phyloP scores from a whole-genome alignment of 2,888 invertebrate species.

The Caenorhabditis uteleia region DNA sequence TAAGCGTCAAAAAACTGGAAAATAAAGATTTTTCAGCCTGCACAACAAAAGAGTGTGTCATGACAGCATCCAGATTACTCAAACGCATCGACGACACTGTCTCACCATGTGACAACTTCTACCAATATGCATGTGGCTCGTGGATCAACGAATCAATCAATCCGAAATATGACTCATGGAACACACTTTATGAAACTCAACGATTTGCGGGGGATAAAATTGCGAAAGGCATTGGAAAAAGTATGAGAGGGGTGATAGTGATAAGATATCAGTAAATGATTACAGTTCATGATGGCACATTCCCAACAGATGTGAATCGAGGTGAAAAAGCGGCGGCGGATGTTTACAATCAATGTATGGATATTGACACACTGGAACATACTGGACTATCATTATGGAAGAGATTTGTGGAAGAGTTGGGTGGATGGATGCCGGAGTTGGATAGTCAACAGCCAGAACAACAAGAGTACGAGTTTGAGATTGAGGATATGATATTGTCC shows the following conservation, averaged over 20 bases:
- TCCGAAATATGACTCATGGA: slow-evolving; percentile 41
- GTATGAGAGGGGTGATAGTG: slow-evolving; percentile 5
- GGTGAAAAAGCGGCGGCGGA: slow-evolving; percentile 42
- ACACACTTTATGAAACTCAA: slow-evolving; percentile 42
- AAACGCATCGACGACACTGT: slow-evolving; percentile 15
- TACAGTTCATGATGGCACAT: slow-evolving; percentile 36
- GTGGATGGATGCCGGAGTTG: slow-evolving; percentile 49
- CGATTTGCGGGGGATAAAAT: slow-evolving; percentile 37
- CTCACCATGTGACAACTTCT: slow-evolving; percentile 41
- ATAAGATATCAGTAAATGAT: neutral
- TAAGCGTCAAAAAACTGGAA: no score
- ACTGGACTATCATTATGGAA: slow-evolving; percentile 32
- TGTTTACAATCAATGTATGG: slow-evolving; percentile 44
- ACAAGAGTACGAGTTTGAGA: slow-evolving; percentile 8
- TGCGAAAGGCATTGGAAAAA: slow-evolving; percentile 39
- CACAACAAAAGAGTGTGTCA: slow-evolving; percentile 31
- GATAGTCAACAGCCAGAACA: no score
- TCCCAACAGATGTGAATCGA: slow-evolving; percentile 22
- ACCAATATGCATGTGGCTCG: slow-evolving; percentile 45
- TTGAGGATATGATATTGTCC: slow-evolving; percentile 42
- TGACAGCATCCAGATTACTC: slow-evolving; percentile 31
- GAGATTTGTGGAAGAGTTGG: slow-evolving; percentile 32
- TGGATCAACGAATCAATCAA: slow-evolving; percentile 49
- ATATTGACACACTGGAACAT: slow-evolving; percentile 26
- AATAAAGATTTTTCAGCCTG: slow-evolving; percentile 24